These are phyloP conservation scores for Parauchenoglanis punctatus DNA, from an alignment of 2,797 vertebrate species.

Conservation along the genomic window DNA sequence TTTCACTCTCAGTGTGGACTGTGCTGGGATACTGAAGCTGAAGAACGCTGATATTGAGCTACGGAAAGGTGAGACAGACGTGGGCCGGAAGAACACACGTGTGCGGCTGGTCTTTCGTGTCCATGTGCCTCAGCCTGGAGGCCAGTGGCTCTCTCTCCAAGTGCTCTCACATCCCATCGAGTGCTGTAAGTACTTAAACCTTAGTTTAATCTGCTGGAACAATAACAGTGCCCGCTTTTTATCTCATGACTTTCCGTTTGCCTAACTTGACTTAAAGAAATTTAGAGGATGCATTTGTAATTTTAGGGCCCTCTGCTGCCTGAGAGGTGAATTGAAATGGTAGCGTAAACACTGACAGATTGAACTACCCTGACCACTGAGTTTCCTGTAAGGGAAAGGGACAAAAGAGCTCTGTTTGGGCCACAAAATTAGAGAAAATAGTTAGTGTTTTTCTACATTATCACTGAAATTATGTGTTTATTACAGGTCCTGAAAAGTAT, in stretches of 20 bases:
- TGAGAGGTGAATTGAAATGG: not conserved
- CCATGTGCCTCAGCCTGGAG: slow-evolving; percentile 79
- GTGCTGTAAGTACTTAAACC: slow-evolving; percentile 79
- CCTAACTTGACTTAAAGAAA: not conserved
- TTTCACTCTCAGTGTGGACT: slow-evolving; percentile 78
- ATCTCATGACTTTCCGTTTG: not conserved
- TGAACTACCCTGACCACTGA: not conserved
- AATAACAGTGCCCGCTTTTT: not conserved
- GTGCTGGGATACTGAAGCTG: slow-evolving; percentile 85
- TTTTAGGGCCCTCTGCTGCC: not conserved
- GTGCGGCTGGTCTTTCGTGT: slow-evolving; percentile 85
- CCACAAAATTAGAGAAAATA: not conserved
- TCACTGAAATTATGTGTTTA: not conserved
- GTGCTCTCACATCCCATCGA: slow-evolving; percentile 82
- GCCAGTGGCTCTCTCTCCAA: slow-evolving; percentile 80
- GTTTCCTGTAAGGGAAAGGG: not conserved
- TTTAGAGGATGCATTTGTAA: not conserved
- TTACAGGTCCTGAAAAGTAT: not conserved
- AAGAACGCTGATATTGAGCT: slow-evolving; percentile 86
- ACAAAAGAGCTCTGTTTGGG: not conserved
- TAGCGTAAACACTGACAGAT: not conserved
- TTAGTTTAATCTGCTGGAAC: not conserved
- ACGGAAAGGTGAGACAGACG: slow-evolving; percentile 85
- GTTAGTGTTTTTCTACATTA: not conserved
- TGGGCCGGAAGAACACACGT: slow-evolving; percentile 85